These are phyloP conservation scores for Spea hammondii DNA, from an alignment of 2,797 vertebrate species.

Conservation along the genomic window DNA sequence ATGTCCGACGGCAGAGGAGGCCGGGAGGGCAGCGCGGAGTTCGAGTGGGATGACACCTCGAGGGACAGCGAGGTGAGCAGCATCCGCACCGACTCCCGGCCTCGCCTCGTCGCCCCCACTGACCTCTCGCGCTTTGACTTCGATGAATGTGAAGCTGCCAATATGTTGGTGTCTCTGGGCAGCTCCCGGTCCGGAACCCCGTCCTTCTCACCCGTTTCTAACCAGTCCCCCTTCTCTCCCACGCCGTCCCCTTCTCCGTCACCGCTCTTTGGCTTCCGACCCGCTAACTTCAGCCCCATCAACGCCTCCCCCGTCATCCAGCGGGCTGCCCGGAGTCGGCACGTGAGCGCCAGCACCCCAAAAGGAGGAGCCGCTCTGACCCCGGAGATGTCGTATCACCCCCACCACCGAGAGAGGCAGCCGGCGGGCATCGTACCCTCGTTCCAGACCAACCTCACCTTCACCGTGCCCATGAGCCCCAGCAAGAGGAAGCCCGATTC, in stretches of 20 bases:
- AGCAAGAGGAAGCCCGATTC: constrained; percentile 81
- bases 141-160: constrained; percentile 90
- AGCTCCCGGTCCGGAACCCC: constrained; percentile 88
- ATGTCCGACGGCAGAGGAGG: constrained; percentile 55
- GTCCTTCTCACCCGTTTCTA: constrained; percentile 87
- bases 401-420: constrained; percentile 76
- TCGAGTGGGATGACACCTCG: constrained; percentile 82
- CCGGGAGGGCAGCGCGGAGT: constrained; percentile 72
- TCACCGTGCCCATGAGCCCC: constrained; percentile 89
- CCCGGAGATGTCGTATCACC: constrained; percentile 66
- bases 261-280: constrained; percentile 86
- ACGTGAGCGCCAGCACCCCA: constrained; percentile 75
- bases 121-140: constrained; percentile 89
- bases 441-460: constrained; percentile 83
- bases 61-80: constrained; percentile 84
- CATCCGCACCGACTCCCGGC: constrained; percentile 83
- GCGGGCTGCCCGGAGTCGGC: constrained; percentile 74
- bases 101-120: constrained; percentile 76
- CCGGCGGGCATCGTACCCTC: constrained; percentile 75
- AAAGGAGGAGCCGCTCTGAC: constrained; percentile 63
- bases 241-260: constrained; percentile 87
- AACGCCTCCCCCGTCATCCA: constrained; percentile 79
- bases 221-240: constrained; percentile 88
- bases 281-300: constrained; percentile 88
- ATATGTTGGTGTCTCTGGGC: constrained; percentile 89